A percentile compares a stretch with the other conserved stretches of the same genome.
phyloP scores from a whole-genome alignment of 2,888 invertebrate species.

The Lacanobia oleracea region DNA sequence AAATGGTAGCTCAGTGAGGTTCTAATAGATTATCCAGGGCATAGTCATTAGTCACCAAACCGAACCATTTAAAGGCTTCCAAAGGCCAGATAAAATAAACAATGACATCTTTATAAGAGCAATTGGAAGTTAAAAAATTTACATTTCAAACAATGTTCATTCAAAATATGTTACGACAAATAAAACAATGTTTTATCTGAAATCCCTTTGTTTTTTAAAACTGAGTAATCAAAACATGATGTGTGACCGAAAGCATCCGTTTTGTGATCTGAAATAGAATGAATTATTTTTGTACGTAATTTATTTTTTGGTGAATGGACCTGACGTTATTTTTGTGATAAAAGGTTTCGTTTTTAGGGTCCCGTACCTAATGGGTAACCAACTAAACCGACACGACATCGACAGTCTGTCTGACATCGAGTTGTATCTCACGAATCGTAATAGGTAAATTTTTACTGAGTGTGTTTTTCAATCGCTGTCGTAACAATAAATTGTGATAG shows the following conservation, averaged over 20 bases:
- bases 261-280: constrained; percentile 15
- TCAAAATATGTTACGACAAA: constrained; percentile 11
- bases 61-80: background rate
- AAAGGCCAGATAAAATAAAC: background rate
- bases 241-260: constrained; percentile 15
- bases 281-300: constrained; percentile 3
- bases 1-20: background rate
- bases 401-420: too few species aligned
- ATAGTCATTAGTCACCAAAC: background rate
- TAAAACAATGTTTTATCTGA: constrained; percentile 12
- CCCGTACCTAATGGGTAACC: too few species aligned
- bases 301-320: background rate
- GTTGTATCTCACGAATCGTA: too few species aligned
- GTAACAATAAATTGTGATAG: too few species aligned
- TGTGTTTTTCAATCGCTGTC: too few species aligned
- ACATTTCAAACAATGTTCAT: constrained; percentile 10
- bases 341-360: background rate
- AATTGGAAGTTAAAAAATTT: constrained; percentile 1
- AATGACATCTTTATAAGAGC: background rate
- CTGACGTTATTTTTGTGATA: background rate
- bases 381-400: too few species aligned
- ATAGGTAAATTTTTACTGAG: too few species aligned
- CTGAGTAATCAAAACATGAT: constrained; percentile 14
- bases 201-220: constrained; percentile 30
- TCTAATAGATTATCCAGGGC: background rate